Percentiles rank a stretch among this genome's conserved stretches.
Evolutionary conservation across 2,113 vertebrate species (phyloP).

Genomic region (Bubalus kerabau): DNA sequence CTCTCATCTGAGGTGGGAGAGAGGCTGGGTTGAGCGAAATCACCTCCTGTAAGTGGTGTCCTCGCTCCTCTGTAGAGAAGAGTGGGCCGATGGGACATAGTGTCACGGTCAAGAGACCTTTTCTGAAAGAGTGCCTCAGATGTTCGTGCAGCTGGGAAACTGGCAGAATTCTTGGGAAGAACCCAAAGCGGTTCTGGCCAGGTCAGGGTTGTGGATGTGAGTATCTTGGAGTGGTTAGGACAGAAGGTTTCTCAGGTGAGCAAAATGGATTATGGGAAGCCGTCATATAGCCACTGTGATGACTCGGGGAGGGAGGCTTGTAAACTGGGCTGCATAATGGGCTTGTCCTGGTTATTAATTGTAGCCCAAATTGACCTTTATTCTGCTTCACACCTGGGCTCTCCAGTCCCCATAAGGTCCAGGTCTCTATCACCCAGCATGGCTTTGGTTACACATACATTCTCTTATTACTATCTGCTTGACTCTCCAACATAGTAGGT

Average conservation of each 20-base stretch:
- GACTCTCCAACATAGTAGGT: background rate
- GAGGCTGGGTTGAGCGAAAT: background rate
- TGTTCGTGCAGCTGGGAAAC: background rate
- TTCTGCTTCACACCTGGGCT: background rate
- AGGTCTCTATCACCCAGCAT: no score
- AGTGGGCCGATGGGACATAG: background rate
- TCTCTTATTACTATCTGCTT: background rate
- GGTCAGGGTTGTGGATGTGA: background rate
- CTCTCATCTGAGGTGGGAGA: constrained; percentile 52
- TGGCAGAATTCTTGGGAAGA: background rate
- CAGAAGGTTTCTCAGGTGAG: background rate
- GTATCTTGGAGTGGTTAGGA: background rate
- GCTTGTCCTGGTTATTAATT: background rate
- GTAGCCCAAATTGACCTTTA: background rate
- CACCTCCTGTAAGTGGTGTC: constrained; percentile 14
- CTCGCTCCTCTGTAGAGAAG: constrained; percentile 39
- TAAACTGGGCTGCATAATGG: background rate
- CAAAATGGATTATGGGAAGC: background rate
- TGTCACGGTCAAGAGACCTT: background rate
- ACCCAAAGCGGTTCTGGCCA: background rate
- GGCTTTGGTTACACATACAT: background rate
- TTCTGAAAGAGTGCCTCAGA: background rate
- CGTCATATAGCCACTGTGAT: background rate
- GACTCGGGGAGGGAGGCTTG: background rate
- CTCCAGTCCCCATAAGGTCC: fast-evolving